A percentile compares a stretch with the other conserved stretches of the same genome.
Evolutionary conservation across 2,113 vertebrate species (phyloP).

Genomic region (Mesoclemmys tuberculata): DNA sequence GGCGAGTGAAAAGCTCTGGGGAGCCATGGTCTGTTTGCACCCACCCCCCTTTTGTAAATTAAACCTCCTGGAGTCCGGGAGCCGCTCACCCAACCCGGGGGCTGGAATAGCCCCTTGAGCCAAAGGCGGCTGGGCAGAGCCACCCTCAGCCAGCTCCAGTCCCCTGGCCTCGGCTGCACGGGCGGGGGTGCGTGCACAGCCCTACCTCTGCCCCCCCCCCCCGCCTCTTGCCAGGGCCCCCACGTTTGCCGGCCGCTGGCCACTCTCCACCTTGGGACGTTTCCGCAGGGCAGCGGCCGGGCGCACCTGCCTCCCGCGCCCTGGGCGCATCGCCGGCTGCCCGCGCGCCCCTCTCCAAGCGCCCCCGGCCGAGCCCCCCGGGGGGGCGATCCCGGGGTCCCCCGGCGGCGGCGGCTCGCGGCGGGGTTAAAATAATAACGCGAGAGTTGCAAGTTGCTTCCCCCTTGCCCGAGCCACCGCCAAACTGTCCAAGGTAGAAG

Average conservation of each 20-base stretch:
- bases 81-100: no score
- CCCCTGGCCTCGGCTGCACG: neutral
- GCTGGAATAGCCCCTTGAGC: neutral
- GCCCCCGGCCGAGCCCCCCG: neutral
- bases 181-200: neutral
- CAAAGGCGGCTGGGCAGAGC: neutral
- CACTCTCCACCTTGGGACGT: no score
- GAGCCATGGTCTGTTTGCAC: no score
- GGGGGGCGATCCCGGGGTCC: neutral
- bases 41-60: no score
- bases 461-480: constrained; percentile 68
- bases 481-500: constrained; percentile 86
- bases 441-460: constrained; percentile 84
- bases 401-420: neutral
- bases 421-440: constrained; percentile 76
- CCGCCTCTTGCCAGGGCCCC: neutral
- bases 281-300: neutral
- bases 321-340: neutral
- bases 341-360: neutral
- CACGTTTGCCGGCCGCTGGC: no score
- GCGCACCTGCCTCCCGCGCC: neutral
- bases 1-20: neutral
- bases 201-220: neutral
- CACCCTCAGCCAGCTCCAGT: neutral
- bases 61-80: no score